These are phyloP conservation scores for Stegodyphus dumicola DNA, from an alignment of 1,140 invertebrate genomes.

Conservation along the genomic window DNA sequence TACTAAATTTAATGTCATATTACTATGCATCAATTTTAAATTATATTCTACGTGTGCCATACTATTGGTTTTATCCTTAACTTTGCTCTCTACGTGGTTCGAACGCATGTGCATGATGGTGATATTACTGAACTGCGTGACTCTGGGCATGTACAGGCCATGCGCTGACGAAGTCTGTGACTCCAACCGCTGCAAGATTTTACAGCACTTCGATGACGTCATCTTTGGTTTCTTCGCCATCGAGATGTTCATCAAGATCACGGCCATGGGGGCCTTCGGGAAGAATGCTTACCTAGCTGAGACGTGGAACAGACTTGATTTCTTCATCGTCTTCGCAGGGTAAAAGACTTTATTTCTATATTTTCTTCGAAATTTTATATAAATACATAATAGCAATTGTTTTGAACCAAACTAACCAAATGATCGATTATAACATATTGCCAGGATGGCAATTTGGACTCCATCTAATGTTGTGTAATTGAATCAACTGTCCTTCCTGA, in stretches of 20 bases:
- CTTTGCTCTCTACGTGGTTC: constrained; percentile 85
- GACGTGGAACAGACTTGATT: constrained; percentile 98
- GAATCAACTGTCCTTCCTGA: too few species aligned
- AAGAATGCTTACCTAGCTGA: constrained; percentile 95
- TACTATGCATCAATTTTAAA: constrained; percentile 33
- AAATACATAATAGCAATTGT: too few species aligned
- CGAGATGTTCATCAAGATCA: constrained; percentile 98
- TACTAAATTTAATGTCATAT: constrained; percentile 21
- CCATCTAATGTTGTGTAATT: too few species aligned
- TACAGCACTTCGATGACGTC: constrained; percentile 94
- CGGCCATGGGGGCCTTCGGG: constrained; percentile 97
- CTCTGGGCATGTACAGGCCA: constrained; percentile 99
- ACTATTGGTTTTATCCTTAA: constrained; percentile 31
- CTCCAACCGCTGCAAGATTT: constrained; percentile 90
- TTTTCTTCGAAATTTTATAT: too few species aligned
- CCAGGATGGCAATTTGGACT: too few species aligned
- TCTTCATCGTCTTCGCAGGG: constrained; percentile 98
- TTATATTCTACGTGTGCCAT: too few species aligned
- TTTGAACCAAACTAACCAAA: too few species aligned
- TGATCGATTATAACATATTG: too few species aligned
- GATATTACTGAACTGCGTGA: constrained; percentile 98
- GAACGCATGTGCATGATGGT: constrained; percentile 98
- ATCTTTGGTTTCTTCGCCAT: constrained; percentile 98
- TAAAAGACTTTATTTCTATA: constrained; percentile 70
- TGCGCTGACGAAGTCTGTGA: constrained; percentile 90